A percentile compares a stretch with the other conserved stretches of the same genome.
These are phyloP conservation scores for Epizoanthus scotinus DNA, from an alignment of 92 coral and sea anemone genomes.

Conservation along the genomic window DNA sequence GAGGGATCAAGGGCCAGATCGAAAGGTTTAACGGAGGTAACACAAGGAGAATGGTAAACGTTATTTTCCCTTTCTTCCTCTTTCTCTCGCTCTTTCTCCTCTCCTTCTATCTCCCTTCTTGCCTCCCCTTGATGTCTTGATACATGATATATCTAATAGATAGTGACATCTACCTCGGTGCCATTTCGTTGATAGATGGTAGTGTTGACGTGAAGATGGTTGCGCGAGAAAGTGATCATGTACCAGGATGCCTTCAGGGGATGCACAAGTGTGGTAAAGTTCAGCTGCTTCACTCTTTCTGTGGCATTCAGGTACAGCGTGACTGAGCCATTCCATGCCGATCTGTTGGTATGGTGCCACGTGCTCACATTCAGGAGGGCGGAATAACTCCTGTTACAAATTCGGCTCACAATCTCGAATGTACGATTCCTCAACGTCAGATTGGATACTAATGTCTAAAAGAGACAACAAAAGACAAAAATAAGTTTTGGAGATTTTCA, in stretches of 20 bases:
- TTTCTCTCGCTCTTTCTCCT: too few relatives aligned
- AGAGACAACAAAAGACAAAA: background rate
- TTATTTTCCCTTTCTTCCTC: too few relatives aligned
- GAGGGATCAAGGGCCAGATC: too few relatives aligned
- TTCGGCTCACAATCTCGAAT: slow-evolving; percentile 55
- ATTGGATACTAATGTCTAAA: slow-evolving; percentile 52
- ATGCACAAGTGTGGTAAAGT: slow-evolving; percentile 30
- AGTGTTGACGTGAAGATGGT: slow-evolving; percentile 54
- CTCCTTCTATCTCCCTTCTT: too few relatives aligned
- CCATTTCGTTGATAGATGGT: slow-evolving; percentile 61
- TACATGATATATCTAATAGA: too few relatives aligned
- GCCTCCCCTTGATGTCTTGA: too few relatives aligned
- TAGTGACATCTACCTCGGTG: slow-evolving; percentile 29
- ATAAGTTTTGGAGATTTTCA: background rate
- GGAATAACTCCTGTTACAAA: slow-evolving; percentile 52
- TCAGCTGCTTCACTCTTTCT: slow-evolving; percentile 45
- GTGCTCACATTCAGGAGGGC: slow-evolving; percentile 65
- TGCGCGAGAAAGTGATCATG: slow-evolving; percentile 50
- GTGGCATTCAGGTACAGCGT: slow-evolving; percentile 60
- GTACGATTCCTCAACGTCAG: slow-evolving; percentile 69
- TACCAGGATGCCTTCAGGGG: slow-evolving; percentile 53
- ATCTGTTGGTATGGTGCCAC: slow-evolving; percentile 64
- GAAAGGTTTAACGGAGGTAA: too few relatives aligned
- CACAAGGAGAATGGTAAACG: too few relatives aligned
- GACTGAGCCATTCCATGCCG: slow-evolving; percentile 63